phyloP scores from a whole-genome alignment of 2,888 invertebrate species.

The Lepidocyrtoides sp. region DNA sequence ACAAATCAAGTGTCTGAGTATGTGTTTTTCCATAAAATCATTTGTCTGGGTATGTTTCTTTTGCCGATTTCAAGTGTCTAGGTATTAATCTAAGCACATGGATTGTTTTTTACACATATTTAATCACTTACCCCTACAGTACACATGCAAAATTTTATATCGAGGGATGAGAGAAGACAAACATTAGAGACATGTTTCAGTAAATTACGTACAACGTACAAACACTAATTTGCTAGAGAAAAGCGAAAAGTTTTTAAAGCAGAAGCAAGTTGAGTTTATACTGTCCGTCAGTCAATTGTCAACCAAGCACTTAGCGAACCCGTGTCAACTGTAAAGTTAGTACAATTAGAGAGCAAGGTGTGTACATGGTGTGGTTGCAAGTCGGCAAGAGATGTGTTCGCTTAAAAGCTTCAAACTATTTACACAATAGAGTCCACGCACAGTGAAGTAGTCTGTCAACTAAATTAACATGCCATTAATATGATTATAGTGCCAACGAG shows the following conservation, averaged over 20 bases:
- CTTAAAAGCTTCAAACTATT: not conserved
- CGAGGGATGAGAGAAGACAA: too few relatives aligned
- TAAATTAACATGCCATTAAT: not conserved
- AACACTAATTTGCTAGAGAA: too few relatives aligned
- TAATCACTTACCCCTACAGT: too few relatives aligned
- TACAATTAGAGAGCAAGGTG: not conserved
- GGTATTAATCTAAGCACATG: too few relatives aligned
- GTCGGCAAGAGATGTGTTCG: not conserved
- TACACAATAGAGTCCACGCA: not conserved
- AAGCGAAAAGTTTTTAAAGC: constrained; percentile 25
- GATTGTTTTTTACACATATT: too few relatives aligned
- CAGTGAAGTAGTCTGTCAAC: not conserved
- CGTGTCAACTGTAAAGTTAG: not conserved
- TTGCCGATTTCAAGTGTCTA: too few relatives aligned
- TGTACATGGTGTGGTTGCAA: not conserved
- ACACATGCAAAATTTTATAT: too few relatives aligned
- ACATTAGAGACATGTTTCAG: too few relatives aligned
- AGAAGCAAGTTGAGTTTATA: constrained; percentile 7
- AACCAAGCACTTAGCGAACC: not conserved
- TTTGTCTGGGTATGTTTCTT: too few relatives aligned
- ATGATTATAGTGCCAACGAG: not conserved
- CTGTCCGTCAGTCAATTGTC: constrained; percentile 34
- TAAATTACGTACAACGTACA: too few relatives aligned
- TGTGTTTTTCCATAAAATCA: too few relatives aligned
- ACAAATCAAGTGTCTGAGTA: too few relatives aligned